Base-by-base conservation (phyloP, 2,797 vertebrate genomes). In the Cirrhinus molitorella region DNA sequence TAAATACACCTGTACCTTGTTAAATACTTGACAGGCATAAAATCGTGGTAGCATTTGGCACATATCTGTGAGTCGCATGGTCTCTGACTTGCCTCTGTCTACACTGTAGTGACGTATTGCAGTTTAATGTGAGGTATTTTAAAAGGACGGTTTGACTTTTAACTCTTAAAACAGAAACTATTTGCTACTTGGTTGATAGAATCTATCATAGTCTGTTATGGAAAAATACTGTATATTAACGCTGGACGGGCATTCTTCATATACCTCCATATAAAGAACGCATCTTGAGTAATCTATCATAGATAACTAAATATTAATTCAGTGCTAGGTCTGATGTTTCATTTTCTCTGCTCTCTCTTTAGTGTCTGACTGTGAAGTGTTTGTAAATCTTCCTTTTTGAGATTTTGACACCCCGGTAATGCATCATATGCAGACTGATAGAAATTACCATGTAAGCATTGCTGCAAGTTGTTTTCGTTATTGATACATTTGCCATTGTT, bases 1-100 rank as follows among this genome's bases (percentile, higher is more conserved):
- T 86, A 84, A 71, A 89, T 86, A 70, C 43, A 70, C 72, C 85
- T 75, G 71, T n/a, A 82, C 21, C 57, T 45, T 77, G 23, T 63
- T 73, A 51, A 74, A 63, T 65, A 25, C 51, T 75, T 83, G 40
- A 73, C 25, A 10, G 23, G 21, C 79, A n/a, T 63, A 55, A 84
- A 79, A 73, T 74, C 49, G 68, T 75, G 59, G 72, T 84, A 57
- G 72, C 79, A 34, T 83, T 67, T 40, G 45, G 71, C 81, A 65
- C 66, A 65, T 77, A 76, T 76, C 23, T 80, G 77, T 70, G 31
- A 75, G 47, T 85, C 7, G 12, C 80, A 83, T 79, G 75, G 84
- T 84, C 59, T 85, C 51, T 37, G 53, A 37, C 57, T 83, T 80
- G 45, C 51, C 72, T 77, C 67, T 45, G 67, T 68, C 66, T 72